These are phyloP conservation scores for Tokudaia tokunoshimensis DNA, from an alignment of 2,797 vertebrate species.

Conservation along the genomic window DNA sequence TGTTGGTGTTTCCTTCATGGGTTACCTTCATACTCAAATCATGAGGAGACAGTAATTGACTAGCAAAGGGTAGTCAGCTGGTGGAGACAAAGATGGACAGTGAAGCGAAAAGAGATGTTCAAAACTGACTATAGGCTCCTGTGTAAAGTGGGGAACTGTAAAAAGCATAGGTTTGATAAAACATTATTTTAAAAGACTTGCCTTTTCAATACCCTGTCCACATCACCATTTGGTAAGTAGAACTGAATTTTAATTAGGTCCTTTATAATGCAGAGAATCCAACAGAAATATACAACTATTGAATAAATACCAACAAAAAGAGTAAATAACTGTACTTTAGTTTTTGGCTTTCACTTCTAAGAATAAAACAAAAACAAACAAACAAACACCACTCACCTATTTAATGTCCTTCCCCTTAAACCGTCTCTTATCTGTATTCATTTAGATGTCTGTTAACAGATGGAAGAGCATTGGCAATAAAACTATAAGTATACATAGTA, in stretches of 20 bases:
- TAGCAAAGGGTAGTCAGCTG: neutral
- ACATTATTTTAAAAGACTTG: neutral
- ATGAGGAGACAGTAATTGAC: constrained; percentile 22
- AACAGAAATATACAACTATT: neutral
- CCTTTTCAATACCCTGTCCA: neutral
- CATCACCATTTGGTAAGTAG: constrained; percentile 16
- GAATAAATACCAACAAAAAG: constrained; percentile 12
- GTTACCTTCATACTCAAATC: constrained; percentile 4
- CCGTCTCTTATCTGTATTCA: neutral
- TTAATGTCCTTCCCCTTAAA: neutral
- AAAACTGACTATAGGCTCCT: neutral
- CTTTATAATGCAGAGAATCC: neutral
- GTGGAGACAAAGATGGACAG: neutral
- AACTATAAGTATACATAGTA: neutral
- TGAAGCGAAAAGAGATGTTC: neutral
- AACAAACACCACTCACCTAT: neutral
- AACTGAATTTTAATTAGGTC: neutral
- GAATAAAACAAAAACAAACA: neutral
- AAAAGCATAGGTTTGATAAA: neutral
- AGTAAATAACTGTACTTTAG: neutral
- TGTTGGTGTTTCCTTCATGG: constrained; percentile 17
- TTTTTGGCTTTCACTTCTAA: constrained; percentile 28
- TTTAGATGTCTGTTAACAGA: neutral
- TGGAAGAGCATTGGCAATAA: neutral
- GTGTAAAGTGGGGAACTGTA: neutral